Base-by-base conservation (phyloP, 2,888 invertebrate genomes). In the Mactromeris polynyma region DNA sequence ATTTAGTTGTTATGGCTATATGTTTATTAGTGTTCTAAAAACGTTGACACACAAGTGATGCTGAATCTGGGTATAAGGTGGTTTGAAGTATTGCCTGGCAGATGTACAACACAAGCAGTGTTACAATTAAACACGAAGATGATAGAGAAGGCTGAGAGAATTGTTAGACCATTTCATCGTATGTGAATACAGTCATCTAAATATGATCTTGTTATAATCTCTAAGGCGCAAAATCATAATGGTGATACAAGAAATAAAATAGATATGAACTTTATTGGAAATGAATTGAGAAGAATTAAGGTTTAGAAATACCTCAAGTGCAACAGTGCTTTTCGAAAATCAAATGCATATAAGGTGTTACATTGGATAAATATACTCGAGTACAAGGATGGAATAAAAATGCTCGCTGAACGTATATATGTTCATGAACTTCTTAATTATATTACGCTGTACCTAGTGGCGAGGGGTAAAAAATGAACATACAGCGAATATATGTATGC, bases 401-500 rank as follows among this genome's bases (percentile, higher is more conserved):
- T 54, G 78, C 31, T 38, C 19, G 78, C 7, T n/a, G 14, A 38
- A 84, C 21, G 33, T 42, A 36, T 9, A 31, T 21, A 73, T 36
- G 21, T 84, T 21, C 6, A 73, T 84, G 42, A 78, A 54, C 78
- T 38, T 78, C 42, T 54, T 77, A 26, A 19, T 33, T 40, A 84
- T 73, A 54, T 46, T 36, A 84, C 54, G 77, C 36, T 83, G 33
- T 31, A 36, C 36, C 31, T 33, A 36, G 36, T 73, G 19, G 33
- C 85, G 69, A 84, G 51, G 51, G 79, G 83, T 85, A 88, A 89
- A 94, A 83, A 92, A 96, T 96, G 95, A 94, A 91, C 89, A 90
- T 98, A 98, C 98, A 98, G 97, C 97, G 98, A 97, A 97, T 98
- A 97, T 97, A 98, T 97, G 98, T 98, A 97, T 98, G 98, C 97